Conservation (phyloP, 2,888 invertebrate genomes). For the Macrostomum cliftonense region DNA sequence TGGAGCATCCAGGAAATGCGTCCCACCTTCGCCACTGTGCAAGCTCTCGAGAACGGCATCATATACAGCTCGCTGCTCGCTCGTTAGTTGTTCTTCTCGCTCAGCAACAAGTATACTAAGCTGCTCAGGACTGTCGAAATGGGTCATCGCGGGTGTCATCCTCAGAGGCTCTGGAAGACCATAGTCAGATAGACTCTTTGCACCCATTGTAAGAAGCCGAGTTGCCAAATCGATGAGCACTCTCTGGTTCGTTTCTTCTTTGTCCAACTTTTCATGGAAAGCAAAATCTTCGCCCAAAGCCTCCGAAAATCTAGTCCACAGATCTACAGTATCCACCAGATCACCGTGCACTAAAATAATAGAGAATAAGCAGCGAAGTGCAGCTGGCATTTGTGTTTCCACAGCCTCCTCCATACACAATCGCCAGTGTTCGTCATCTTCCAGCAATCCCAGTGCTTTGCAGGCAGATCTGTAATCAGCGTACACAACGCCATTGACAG, state of each 20-base stretch:
- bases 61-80: not conserved
- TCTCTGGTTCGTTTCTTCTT: no score
- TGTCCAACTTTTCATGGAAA: no score
- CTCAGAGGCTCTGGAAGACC: no score
- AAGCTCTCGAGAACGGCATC: slow-evolving; percentile 1
- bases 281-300: slow-evolving; percentile 8
- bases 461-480: slow-evolving; percentile 24
- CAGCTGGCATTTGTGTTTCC: slow-evolving; percentile 7
- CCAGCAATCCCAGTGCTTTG: slow-evolving; percentile 20
- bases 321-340: slow-evolving; percentile 11
- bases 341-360: slow-evolving; percentile 11
- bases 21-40: slow-evolving; percentile 9
- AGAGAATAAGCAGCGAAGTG: slow-evolving; percentile 16
- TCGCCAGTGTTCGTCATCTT: slow-evolving; percentile 25
- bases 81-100: not conserved
- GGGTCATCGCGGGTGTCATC: no score
- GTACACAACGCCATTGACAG: slow-evolving; percentile 18
- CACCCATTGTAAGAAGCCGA: no score
- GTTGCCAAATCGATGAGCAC: no score
- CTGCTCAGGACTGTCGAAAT: no score
- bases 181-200: no score
- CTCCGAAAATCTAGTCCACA: slow-evolving; percentile 15
- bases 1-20: slow-evolving; percentile 35
- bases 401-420: slow-evolving; percentile 19
- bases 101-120: no score